These are phyloP conservation scores for Caenorhabditis parvicauda DNA, from an alignment of 2,888 invertebrate species.

Conservation along the genomic window DNA sequence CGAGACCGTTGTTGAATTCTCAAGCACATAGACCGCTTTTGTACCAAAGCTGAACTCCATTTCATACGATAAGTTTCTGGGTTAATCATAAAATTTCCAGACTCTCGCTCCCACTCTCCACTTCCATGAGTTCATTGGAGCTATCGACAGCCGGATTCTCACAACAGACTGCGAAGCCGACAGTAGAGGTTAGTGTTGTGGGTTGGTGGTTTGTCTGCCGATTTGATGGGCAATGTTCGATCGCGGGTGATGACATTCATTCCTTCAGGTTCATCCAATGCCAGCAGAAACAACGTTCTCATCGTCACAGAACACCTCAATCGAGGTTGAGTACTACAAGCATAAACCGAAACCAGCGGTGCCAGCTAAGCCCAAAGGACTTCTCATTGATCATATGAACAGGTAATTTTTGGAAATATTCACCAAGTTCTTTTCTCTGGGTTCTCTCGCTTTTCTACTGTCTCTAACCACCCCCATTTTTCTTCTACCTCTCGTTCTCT, in stretches of 20 bases:
- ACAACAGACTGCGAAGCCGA: constrained; percentile 33
- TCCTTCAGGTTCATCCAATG: constrained; percentile 45
- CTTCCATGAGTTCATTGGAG: constrained; percentile 36
- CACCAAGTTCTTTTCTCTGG: no score
- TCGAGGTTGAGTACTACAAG: constrained; percentile 20
- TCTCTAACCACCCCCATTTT: no score
- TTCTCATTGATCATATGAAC: constrained; percentile 40
- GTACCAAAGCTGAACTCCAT: no score
- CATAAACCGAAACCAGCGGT: constrained; percentile 30
- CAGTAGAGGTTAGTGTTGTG: constrained; percentile 28
- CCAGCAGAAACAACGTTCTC: constrained; percentile 34
- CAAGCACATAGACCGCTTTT: no score
- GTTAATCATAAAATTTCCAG: constrained; percentile 19
- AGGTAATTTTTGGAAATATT: no score
- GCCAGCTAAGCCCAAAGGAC: constrained; percentile 43
- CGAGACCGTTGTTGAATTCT: no score
- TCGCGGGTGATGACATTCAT: no score
- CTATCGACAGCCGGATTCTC: constrained; percentile 11
- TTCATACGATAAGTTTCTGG: no score
- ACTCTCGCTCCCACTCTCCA: constrained; percentile 29
- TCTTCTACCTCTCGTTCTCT: no score
- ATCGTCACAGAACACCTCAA: constrained; percentile 13
- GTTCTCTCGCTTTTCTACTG: no score
- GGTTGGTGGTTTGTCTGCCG: not conserved
- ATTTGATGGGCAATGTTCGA: no score